Base-by-base conservation (phyloP, 2,888 invertebrate genomes). In the Priocnemis perturbator region DNA sequence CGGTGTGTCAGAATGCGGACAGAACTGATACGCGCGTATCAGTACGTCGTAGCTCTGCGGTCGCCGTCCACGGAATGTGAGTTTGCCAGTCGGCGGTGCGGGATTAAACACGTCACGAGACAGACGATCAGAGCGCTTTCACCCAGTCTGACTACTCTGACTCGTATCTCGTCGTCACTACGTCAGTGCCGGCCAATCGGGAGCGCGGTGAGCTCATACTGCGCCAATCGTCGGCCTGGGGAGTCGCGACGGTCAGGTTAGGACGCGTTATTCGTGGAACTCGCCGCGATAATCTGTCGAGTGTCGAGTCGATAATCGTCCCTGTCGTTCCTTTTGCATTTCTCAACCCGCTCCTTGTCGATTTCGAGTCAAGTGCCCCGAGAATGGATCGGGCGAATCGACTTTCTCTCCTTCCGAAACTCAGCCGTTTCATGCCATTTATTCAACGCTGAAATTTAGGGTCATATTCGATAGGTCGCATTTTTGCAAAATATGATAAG, bases 101-200 rank as follows among this genome's bases (percentile, higher is more conserved):
- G 66, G 66, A 64, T 78, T 75, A 76, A 73, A 77, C 68, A 57
- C 82, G 81, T 81, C 82, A 81, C 74, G 68, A 50, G 71, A 69
- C 69, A 7, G 20, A 48, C 44, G 59, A 26, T 59, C 45, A n/a
- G 55, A 21, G n/a, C 52, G 56, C 53, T 53, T 53, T 17, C 60
- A 37, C 48, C 53, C 15, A 9, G 47, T 19, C 30, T 20, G 66
- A 26, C 26, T 7, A 37, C 3, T 26, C 26, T 26, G 26, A 26
- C 26, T 2, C 26, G 26, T 26, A 50, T 47, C 17, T 37, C 48
- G 20, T n/a, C 17, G 7, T 11, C 11, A 7, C 37, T 3, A 64
- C 83, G 81, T 71, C 84, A 84, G 48, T 45, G 9, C 48, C 14
- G 47, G 23, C 85, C 77, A 85, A 84, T 85, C 60, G 15, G 5